phyloP scores from a whole-genome alignment of 2,113 vertebrate genomes.

The Malurus alboscapulatus region DNA sequence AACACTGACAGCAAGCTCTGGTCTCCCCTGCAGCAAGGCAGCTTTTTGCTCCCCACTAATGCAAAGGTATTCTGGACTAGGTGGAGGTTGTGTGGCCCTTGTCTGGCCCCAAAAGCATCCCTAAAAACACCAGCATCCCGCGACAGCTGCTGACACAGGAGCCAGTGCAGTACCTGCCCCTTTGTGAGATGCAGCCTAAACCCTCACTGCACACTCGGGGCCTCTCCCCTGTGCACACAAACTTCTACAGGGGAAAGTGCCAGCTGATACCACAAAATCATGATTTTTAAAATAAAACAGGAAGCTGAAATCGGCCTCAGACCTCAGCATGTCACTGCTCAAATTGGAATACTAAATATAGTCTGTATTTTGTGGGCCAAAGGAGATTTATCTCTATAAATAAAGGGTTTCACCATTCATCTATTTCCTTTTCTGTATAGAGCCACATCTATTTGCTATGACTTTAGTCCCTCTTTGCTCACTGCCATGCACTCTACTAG shows the following conservation, averaged over 20 bases:
- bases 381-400: not conserved
- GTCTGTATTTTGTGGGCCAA: not conserved
- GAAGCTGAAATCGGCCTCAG: not conserved
- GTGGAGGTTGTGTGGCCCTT: not conserved
- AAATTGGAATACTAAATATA: not conserved
- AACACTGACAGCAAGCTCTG: not conserved
- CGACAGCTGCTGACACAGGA: not conserved
- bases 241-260: not conserved
- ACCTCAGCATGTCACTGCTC: accelerated
- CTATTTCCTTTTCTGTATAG: not conserved
- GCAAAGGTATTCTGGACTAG: not conserved
- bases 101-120: not conserved
- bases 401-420: not conserved
- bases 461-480: not conserved
- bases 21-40: not conserved
- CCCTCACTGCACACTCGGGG: not conserved
- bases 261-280: not conserved
- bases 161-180: not conserved
- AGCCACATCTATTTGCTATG: not conserved
- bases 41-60: not conserved
- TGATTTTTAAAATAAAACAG: not conserved
- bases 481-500: not conserved
- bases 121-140: not conserved
- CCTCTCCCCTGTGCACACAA: not conserved
- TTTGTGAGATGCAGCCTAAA: not conserved